These are phyloP conservation scores for Pediacus dermestoides DNA, from an alignment of 2,888 invertebrate species.

Conservation along the genomic window DNA sequence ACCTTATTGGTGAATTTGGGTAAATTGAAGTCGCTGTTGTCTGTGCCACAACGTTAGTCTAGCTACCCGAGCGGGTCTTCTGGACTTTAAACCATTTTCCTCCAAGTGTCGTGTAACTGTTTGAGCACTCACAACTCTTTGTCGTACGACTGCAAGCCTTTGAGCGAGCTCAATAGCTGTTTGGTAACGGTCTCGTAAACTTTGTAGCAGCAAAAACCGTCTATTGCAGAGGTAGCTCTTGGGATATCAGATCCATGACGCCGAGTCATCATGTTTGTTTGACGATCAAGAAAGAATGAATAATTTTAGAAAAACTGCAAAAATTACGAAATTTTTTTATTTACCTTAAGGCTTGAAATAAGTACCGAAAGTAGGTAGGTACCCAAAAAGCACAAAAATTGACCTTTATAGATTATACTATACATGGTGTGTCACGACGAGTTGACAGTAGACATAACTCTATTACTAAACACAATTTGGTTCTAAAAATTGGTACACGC, in stretches of 20 bases:
- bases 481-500: no score
- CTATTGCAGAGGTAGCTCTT: conserved; percentile 4
- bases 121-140: conserved; percentile 6
- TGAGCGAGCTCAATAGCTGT: not conserved
- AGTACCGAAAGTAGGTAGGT: no score
- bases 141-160: conserved; percentile 4
- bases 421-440: no score
- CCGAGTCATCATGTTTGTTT: conserved; percentile 6
- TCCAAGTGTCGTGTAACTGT: conserved; percentile 12
- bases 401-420: no score
- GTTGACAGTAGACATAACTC: no score
- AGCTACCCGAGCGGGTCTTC: no score
- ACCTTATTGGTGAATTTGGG: conserved; percentile 4
- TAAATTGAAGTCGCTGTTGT: not conserved
- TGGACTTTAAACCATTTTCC: conserved; percentile 4
- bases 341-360: no score
- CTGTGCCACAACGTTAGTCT: not conserved
- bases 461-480: no score
- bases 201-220: conserved; percentile 7
- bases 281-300: no score
- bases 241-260: conserved; percentile 11
- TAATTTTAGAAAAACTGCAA: no score
- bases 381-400: no score
- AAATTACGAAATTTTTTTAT: no score
- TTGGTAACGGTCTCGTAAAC: not conserved